Base-by-base conservation (phyloP, 2,888 invertebrate species). In the Agriopis marginaria region DNA sequence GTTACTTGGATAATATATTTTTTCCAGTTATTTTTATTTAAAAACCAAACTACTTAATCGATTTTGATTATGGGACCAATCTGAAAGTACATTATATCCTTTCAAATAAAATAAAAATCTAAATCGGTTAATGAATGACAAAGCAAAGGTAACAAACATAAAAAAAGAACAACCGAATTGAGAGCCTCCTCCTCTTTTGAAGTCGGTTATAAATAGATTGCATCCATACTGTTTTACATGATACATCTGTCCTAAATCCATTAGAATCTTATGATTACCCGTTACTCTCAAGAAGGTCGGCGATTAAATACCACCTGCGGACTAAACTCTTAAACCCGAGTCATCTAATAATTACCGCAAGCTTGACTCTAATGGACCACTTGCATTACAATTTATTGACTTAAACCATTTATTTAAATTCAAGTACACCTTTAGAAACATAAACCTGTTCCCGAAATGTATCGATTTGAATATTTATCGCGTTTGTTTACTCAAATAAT, bases 231-330 rank as follows among this genome's bases (percentile, higher is more conserved):
- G 66, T 17, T 40, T 42, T 39, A 44, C 11, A 14, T 3, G 1
- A 5, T 23, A 53, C 59, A 39, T 72, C 69, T 64, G 59, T 63
- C 63, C 66, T 50, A 64, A 70, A 72, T 68, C 73, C 76, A 80
- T 83, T 83, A 77, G 75, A 80, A 80, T 81, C 79, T 75, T 78
- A 80, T 76, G 77, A 81, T 79, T 78, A 82, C 63, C 77, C 77
- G 75, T 73, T 74, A 73, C 74, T 73, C 74, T 75, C 61, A 71
- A 63, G 66, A 75, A 69, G 75, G 71, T 75, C 73, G 68, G 12
- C 66, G 67, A 86, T 87, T 86, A 85, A 87, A 87, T 90, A 88
- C 91, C 91, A 89, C 89, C 90, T 89, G 90, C 82, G 82, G 90
- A 82, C 88, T 80, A 75, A 62, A 62, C 66, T 70, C 56, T 60